phyloP scores from a whole-genome alignment of 2,113 vertebrate genomes.

The Talpa occidentalis region DNA sequence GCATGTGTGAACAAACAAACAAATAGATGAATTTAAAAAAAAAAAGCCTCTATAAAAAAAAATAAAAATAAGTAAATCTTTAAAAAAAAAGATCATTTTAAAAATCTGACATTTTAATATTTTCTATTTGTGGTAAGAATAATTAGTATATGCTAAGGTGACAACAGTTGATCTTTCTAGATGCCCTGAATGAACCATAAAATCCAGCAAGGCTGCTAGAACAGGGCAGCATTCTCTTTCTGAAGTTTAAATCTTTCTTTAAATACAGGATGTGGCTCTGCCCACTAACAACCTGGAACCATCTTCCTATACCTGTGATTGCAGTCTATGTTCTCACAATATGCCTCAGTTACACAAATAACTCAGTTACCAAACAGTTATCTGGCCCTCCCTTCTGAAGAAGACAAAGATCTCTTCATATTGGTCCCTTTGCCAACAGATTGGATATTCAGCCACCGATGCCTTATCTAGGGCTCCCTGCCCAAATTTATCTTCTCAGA shows the following conservation, averaged over 20 bases:
- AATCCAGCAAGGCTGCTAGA: neutral
- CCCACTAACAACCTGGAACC: neutral
- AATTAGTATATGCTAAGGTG: neutral
- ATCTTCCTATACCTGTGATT: fast-evolving
- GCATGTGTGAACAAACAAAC: no score
- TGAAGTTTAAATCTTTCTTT: neutral
- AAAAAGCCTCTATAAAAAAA: neutral
- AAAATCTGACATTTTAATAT: neutral
- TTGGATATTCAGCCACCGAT: neutral
- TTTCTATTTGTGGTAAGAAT: neutral
- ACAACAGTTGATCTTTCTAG: neutral
- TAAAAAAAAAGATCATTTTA: neutral
- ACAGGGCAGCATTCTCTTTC: neutral
- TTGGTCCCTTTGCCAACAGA: neutral
- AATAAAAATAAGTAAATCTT: neutral
- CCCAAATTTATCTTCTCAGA: neutral
- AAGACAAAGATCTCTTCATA: neutral
- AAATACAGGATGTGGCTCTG: neutral
- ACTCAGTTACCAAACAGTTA: neutral
- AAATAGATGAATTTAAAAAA: no score
- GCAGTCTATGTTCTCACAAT: neutral
- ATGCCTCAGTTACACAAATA: neutral
- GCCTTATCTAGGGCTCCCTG: neutral
- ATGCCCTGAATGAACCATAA: neutral
- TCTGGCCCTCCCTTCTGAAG: neutral